Percentiles rank a stretch among this genome's conserved stretches.
Evolutionary conservation across 2,113 vertebrate species (phyloP).

Genomic region (Lipotes vexillifer): DNA sequence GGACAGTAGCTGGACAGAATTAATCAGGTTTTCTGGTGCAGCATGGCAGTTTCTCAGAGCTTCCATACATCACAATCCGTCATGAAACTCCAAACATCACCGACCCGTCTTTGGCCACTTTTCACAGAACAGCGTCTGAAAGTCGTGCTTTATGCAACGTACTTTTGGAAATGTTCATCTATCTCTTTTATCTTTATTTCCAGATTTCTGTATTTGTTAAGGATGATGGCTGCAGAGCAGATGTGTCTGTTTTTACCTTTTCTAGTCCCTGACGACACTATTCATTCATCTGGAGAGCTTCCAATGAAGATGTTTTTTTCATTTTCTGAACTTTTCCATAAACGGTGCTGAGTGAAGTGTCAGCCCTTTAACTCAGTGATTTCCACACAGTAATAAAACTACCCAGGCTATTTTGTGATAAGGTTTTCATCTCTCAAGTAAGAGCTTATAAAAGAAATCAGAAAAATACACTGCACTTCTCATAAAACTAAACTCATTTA

Average conservation of each 20-base stretch:
- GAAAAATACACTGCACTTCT: background rate
- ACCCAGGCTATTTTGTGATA: background rate
- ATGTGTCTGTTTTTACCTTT: background rate
- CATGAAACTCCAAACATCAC: background rate
- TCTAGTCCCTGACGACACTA: background rate
- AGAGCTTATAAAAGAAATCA: background rate
- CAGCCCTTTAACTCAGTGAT: background rate
- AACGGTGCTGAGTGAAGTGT: background rate
- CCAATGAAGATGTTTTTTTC: background rate
- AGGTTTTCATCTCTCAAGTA: background rate
- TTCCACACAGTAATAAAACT: background rate
- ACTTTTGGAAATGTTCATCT: background rate
- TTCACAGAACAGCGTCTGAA: background rate
- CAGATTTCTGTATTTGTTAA: background rate
- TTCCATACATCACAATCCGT: rapidly evolving
- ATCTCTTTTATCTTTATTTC: background rate
- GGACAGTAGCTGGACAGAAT: background rate
- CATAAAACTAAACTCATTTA: background rate
- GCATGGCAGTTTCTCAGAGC: background rate
- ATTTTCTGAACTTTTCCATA: background rate
- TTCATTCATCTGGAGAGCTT: background rate
- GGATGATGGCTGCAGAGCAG: background rate
- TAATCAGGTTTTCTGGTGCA: background rate
- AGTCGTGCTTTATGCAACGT: background rate
- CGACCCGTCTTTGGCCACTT: background rate